Conservation (phyloP, 2,797 vertebrate genomes). For the Podarcis siculus region DNA sequence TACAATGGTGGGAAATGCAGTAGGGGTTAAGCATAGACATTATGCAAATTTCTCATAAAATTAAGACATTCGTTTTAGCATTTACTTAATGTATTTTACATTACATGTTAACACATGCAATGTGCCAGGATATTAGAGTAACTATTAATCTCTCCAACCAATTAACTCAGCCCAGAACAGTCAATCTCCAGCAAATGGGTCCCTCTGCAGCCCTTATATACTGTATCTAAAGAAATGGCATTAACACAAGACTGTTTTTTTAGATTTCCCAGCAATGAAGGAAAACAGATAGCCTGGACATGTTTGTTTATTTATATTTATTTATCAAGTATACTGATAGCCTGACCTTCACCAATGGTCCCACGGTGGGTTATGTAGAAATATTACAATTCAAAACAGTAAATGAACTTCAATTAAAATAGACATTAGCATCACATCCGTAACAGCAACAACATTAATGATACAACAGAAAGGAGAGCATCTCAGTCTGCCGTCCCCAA, state of each 20-base stretch:
- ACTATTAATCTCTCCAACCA: slow-evolving; percentile 71
- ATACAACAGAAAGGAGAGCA: too few species aligned
- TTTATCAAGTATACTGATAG: neutral
- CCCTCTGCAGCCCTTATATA: slow-evolving; percentile 58
- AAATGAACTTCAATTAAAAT: too few species aligned
- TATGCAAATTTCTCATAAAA: slow-evolving; percentile 36
- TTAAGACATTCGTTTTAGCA: slow-evolving; percentile 32
- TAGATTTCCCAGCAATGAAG: slow-evolving; percentile 16
- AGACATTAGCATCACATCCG: too few species aligned
- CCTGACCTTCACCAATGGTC: neutral
- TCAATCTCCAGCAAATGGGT: slow-evolving; percentile 57
- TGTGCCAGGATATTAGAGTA: slow-evolving; percentile 61
- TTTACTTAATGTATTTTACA: slow-evolving; percentile 58
- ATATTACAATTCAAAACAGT: too few species aligned
- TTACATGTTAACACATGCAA: slow-evolving; percentile 61
- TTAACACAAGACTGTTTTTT: slow-evolving; percentile 23
- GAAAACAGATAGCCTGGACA: slow-evolving; percentile 5
- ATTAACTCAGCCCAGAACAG: slow-evolving; percentile 68
- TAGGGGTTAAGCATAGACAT: neutral
- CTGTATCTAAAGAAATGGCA: slow-evolving; percentile 57
- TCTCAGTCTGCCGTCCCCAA: too few species aligned
- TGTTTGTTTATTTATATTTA: neutral
- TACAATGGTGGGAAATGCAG: neutral
- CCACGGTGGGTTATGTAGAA: too few species aligned
- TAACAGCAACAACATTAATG: too few species aligned